Evolutionary conservation across 2,797 vertebrate species (phyloP).

Genomic region (Myotis findleyi): DNA sequence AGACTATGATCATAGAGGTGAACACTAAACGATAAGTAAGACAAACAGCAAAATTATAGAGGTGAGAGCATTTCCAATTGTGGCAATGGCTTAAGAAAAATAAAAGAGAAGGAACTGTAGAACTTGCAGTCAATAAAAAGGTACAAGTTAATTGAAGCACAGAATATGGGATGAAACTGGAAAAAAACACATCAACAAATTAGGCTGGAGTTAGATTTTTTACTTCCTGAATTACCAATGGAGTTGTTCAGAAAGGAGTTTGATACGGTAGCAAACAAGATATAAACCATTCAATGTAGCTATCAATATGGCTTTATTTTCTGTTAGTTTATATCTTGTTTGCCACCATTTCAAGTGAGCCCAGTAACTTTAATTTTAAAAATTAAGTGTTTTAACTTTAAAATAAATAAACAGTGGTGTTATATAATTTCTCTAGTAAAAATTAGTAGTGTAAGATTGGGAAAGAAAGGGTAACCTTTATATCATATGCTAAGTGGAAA

Average conservation of each 20-base stretch:
- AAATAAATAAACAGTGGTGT: not conserved
- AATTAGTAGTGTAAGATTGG: not conserved
- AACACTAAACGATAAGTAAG: not conserved
- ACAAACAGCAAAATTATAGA: not conserved
- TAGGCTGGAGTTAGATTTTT: not conserved
- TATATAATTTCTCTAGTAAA: not conserved
- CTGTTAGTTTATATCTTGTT: not conserved
- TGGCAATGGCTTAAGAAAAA: not conserved
- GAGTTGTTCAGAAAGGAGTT: not conserved
- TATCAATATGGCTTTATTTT: not conserved
- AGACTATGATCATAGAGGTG: not conserved
- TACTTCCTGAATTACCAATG: not conserved
- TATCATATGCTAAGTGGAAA: not conserved
- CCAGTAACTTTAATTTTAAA: not conserved
- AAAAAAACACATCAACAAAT: not conserved
- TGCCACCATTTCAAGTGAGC: not conserved
- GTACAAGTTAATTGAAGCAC: not conserved
- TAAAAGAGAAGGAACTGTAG: not conserved
- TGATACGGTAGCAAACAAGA: not conserved
- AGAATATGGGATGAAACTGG: not conserved
- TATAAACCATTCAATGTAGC: not conserved
- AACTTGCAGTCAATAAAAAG: not conserved
- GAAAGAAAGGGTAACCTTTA: not conserved
- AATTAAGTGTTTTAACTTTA: not conserved
- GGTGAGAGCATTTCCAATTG: not conserved